These are phyloP conservation scores for Sesamia inferens DNA, from an alignment of 2,888 invertebrate species.

Conservation along the genomic window DNA sequence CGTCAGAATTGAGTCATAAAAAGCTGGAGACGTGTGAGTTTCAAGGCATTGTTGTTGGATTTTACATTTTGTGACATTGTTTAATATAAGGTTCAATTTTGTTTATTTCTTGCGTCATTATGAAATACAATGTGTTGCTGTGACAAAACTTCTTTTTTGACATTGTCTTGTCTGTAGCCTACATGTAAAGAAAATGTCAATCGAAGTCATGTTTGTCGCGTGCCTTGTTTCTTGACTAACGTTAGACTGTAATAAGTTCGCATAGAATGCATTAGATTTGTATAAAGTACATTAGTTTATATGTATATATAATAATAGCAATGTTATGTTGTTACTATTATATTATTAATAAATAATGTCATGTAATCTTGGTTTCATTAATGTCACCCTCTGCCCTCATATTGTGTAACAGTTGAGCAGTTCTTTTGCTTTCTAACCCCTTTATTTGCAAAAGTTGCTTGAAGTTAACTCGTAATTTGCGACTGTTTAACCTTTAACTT, in stretches of 20 bases:
- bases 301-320: no score
- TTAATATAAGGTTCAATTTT: constrained; percentile 12
- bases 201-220: background rate
- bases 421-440: background rate
- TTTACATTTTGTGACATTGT: constrained; percentile 17
- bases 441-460: no score
- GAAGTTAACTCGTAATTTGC: no score
- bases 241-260: constrained; percentile 61
- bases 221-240: background rate
- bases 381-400: constrained; percentile 43
- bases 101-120: background rate
- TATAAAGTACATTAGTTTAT: constrained; percentile 59
- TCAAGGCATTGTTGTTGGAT: constrained; percentile 19
- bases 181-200: background rate
- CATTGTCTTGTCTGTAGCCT: background rate
- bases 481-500: no score
- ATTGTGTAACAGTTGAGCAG: constrained; percentile 29
- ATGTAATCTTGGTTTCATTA: constrained; percentile 64
- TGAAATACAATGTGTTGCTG: constrained; percentile 13
- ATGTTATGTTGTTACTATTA: constrained; percentile 52
- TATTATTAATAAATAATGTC: constrained; percentile 63
- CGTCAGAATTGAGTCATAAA: no score
- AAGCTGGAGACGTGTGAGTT: constrained; percentile 14
- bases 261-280: constrained; percentile 66
- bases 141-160: background rate